phyloP scores from a whole-genome alignment of 2,797 vertebrate genomes.

The Austrolebias charrua region DNA sequence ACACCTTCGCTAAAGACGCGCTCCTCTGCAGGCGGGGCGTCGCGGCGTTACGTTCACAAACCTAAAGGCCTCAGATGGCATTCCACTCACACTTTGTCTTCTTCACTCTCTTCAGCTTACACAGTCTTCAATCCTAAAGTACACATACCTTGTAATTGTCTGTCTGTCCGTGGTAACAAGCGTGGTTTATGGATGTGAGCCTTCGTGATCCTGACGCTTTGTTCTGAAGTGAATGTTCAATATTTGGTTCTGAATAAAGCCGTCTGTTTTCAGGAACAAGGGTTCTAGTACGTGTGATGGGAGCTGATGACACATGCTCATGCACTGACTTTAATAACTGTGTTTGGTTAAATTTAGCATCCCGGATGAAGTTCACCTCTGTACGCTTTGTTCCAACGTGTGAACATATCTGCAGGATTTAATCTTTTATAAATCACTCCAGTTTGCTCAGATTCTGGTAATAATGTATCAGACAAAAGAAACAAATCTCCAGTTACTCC shows the following conservation, averaged over 20 bases:
- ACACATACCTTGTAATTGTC: conserved; percentile 46
- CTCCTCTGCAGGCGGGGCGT: conserved; percentile 34
- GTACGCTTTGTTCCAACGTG: conserved; percentile 23
- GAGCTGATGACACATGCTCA: conserved; percentile 29
- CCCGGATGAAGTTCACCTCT: conserved; percentile 10
- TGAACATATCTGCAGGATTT: conserved; percentile 14
- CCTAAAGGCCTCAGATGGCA: conserved; percentile 44
- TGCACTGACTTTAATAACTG: conserved; percentile 10
- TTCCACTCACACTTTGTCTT: conserved; percentile 56
- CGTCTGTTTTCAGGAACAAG: conserved; percentile 16
- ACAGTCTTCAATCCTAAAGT: conserved; percentile 23
- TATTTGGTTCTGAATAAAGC: conserved; percentile 5
- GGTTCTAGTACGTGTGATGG: conserved; percentile 17
- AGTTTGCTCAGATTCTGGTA: conserved; percentile 4
- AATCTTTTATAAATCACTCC: background rate
- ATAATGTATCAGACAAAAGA: conserved; percentile 7
- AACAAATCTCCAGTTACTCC: conserved; percentile 9
- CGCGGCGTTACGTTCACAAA: conserved; percentile 37
- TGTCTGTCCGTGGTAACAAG: conserved; percentile 17
- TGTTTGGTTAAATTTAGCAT: conserved; percentile 27
- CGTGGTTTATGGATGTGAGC: conserved; percentile 20
- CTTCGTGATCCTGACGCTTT: conserved; percentile 54
- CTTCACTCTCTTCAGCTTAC: conserved; percentile 37
- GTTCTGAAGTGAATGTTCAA: conserved; percentile 30
- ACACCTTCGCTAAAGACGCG: conserved; percentile 13